A percentile compares a stretch with the other conserved stretches of the same genome.
Conservation (phyloP, 2,113 vertebrate species). For the Boleophthalmus pectinirostris region DNA sequence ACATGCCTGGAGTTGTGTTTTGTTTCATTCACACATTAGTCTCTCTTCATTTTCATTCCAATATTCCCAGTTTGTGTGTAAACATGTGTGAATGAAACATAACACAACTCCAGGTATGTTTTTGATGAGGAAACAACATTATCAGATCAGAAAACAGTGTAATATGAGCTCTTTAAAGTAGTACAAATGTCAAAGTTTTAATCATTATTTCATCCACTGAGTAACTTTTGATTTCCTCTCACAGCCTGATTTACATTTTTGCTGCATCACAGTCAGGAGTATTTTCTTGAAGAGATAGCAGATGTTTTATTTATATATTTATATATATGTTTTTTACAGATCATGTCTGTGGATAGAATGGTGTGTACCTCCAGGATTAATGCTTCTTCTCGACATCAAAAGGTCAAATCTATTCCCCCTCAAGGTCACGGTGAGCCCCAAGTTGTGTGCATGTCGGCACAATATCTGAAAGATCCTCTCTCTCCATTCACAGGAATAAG, state of each 20-base stretch:
- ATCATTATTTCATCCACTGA: no score
- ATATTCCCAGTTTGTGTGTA: no score
- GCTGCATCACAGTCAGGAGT: not conserved
- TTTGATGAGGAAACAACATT: no score
- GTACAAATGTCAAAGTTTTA: no score
- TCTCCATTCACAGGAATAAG: slow-evolving; percentile 40
- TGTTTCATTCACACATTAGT: no score
- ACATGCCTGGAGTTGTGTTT: no score
- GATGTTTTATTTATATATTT: not conserved
- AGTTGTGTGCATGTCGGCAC: slow-evolving; percentile 41
- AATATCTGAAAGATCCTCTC: slow-evolving; percentile 42
- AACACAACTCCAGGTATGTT: no score
- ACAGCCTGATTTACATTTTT: not conserved
- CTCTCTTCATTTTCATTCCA: no score
- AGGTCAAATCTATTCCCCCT: slow-evolving; percentile 35
- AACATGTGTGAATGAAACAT: no score
- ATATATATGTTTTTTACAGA: not conserved
- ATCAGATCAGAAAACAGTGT: no score
- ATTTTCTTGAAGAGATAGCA: not conserved
- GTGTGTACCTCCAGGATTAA: slow-evolving; percentile 29
- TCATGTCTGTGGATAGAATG: slow-evolving; percentile 14
- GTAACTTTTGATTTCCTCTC: not conserved
- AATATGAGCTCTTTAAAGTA: no score
- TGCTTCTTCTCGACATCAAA: slow-evolving; percentile 34
- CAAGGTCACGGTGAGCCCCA: slow-evolving; percentile 7